Evolutionary conservation across 2,797 vertebrate species (phyloP).

Genomic region (Rhincodon typus): DNA sequence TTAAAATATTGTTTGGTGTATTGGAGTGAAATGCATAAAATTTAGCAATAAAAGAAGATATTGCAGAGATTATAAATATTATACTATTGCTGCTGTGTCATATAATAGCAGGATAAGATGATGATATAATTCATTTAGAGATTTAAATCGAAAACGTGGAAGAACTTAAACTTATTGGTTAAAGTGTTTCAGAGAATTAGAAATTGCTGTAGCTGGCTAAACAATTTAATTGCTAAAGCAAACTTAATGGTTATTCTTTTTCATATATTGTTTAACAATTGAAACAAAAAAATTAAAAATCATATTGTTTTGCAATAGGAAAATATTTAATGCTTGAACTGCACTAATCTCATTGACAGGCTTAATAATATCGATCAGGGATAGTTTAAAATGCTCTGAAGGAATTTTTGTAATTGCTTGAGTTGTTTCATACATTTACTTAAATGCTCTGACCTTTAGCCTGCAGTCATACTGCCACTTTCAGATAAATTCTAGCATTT

Average conservation of each 20-base stretch:
- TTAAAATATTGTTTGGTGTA: slow-evolving; percentile 69
- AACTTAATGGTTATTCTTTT: slow-evolving; percentile 45
- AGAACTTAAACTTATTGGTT: slow-evolving; percentile 60
- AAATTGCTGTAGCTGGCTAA: slow-evolving; percentile 47
- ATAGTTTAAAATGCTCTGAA: not conserved
- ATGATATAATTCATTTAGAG: slow-evolving; percentile 59
- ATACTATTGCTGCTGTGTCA: slow-evolving; percentile 47
- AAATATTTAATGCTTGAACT: slow-evolving; percentile 57
- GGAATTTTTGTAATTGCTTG: not conserved
- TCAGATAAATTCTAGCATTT: not conserved
- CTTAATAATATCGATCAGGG: not conserved
- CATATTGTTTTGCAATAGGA: slow-evolving; percentile 50
- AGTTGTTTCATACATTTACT: not conserved
- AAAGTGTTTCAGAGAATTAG: slow-evolving; percentile 52
- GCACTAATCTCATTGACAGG: slow-evolving; percentile 51
- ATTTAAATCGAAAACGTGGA: slow-evolving; percentile 64
- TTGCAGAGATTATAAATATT: slow-evolving; percentile 48
- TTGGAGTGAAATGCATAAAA: slow-evolving; percentile 56
- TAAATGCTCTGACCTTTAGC: not conserved
- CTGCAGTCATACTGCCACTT: not conserved
- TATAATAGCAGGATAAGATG: slow-evolving; percentile 55
- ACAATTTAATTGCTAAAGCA: not conserved
- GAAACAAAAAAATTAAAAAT: slow-evolving; percentile 56
- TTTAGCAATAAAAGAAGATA: slow-evolving; percentile 63
- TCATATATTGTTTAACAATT: slow-evolving; percentile 53